phyloP scores from a whole-genome alignment of 2,113 vertebrate species.

The Leptodactylus fuscus region DNA sequence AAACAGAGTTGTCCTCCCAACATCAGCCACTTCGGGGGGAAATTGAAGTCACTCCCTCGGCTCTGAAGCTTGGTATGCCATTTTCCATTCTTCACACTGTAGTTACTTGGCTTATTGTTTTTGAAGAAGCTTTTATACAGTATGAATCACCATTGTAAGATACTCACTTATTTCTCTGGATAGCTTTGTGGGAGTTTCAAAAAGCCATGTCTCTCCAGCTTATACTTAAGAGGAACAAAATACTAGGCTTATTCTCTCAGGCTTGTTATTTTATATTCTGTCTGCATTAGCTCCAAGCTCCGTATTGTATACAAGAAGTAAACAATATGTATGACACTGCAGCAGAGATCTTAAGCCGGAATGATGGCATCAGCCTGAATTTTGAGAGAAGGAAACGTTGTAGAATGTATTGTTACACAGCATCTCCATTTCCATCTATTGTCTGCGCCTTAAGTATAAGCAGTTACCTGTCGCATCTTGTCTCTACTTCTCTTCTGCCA shows the following conservation, averaged over 20 bases:
- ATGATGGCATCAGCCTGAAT: conserved; percentile 16
- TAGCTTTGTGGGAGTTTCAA: background rate
- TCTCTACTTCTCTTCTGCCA: background rate
- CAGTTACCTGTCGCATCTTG: conserved; percentile 10
- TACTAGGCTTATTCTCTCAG: background rate
- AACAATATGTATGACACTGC: conserved; percentile 19
- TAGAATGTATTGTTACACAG: conserved; percentile 1
- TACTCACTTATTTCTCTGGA: background rate
- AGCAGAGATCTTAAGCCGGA: background rate
- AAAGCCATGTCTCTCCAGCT: background rate
- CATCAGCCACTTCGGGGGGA: conserved; percentile 89
- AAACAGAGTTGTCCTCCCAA: conserved; percentile 79
- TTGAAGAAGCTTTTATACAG: background rate
- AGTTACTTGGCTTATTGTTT: background rate
- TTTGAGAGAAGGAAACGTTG: background rate
- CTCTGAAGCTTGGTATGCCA: conserved; percentile 89
- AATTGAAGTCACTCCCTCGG: conserved; percentile 93
- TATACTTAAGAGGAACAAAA: conserved; percentile 13
- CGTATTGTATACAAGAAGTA: conserved; percentile 16
- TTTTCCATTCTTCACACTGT: background rate
- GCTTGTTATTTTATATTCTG: conserved; percentile 29
- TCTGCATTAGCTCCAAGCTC: background rate
- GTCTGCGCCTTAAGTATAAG: conserved; percentile 20
- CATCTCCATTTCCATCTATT: conserved; percentile 21
- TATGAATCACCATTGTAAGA: background rate